Evolutionary conservation across 2,888 invertebrate species (phyloP), one percentile per base, ranked within the genome.

Genomic region (Ferdinandea cuprea): DNA sequence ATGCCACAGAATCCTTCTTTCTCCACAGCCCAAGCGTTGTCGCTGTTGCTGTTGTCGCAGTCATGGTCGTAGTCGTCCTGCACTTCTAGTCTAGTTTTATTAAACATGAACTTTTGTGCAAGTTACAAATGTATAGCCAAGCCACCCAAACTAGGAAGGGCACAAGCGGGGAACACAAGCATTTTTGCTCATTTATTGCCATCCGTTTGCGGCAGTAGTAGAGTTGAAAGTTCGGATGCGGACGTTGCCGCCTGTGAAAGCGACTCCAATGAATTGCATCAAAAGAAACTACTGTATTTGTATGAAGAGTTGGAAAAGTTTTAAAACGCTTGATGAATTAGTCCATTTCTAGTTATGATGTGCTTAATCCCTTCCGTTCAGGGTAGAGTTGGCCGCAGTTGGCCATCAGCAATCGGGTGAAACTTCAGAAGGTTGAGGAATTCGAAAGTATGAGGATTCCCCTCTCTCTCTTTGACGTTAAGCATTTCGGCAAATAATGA

Each of bases 1-100:
- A 17, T 50, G 32, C 59, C 71, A 71, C 58, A 59, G 50, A 71
- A 71, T 61, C 40, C 59, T 50, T 17, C 32, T 71, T 30, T 30
- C 17, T 19, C 13, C 5, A 15, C 1, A 7, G 58, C 11, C n/a
- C 11, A 25, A 6, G 21, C 21, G 21, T 30, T 28, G 15, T 17
- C 42, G 15, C 17, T 17, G 42, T 42, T 15, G 8, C n/a, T n/a
- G n/a, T n/a, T n/a, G n/a, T n/a, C n/a, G n/a, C 3, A 35, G 5
- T 35, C 19, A 7, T 48, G 1, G 28, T 28, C 28, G 28, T 13
- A 6, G 37, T 50, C 17, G 15, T 65, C 28, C n/a, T 50, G 21
- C 28, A 46, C 44, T 46, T 46, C 54, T 15, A 56, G 35, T 68
- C 68, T n/a, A n/a, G 56, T 68, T 68, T 68, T 35, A 56, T 68